phyloP scores from a whole-genome alignment of 2,797 vertebrate genomes.

The Aplochiton taeniatus region DNA sequence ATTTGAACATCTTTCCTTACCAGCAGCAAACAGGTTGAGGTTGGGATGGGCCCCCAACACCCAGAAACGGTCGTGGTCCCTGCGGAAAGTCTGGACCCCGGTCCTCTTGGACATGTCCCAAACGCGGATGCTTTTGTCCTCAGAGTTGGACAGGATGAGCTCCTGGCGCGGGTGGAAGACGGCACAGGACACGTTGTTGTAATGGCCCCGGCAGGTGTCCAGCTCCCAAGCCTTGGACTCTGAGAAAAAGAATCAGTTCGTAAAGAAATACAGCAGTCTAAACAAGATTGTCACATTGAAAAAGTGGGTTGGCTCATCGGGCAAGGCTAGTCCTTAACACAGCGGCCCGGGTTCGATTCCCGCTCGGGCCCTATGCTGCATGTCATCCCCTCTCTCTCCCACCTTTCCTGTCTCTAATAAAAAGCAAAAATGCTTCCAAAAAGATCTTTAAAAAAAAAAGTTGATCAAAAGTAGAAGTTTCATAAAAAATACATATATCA shows the following conservation, averaged over 20 bases:
- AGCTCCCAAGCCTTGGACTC: constrained; percentile 97
- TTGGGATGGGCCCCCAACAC: constrained; percentile 95
- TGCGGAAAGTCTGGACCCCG: constrained; percentile 93
- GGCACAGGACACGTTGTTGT: constrained; percentile 97
- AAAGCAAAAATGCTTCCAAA: no score
- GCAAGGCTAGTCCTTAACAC: no score
- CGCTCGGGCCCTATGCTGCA: no score
- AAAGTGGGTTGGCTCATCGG: no score
- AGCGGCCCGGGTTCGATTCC: no score
- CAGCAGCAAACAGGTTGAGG: constrained; percentile 96
- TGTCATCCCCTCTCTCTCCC: no score
- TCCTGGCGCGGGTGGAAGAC: constrained; percentile 97
- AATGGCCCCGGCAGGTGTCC: constrained; percentile 95
- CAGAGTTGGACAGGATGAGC: constrained; percentile 95
- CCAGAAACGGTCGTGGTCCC: constrained; percentile 98
- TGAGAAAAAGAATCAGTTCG: constrained; percentile 37
- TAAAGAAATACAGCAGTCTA: no score
- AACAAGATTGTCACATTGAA: no score
- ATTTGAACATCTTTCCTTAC: constrained; percentile 56
- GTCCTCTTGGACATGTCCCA: constrained; percentile 99
- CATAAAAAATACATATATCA: no score
- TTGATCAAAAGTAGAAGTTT: no score
- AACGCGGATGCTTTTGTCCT: constrained; percentile 97
- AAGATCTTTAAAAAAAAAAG: no score
- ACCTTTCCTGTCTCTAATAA: no score